A percentile compares a stretch with the other conserved stretches of the same genome.
Conservation (phyloP, 2,888 invertebrate genomes). For the Brassicogethes aeneus region DNA sequence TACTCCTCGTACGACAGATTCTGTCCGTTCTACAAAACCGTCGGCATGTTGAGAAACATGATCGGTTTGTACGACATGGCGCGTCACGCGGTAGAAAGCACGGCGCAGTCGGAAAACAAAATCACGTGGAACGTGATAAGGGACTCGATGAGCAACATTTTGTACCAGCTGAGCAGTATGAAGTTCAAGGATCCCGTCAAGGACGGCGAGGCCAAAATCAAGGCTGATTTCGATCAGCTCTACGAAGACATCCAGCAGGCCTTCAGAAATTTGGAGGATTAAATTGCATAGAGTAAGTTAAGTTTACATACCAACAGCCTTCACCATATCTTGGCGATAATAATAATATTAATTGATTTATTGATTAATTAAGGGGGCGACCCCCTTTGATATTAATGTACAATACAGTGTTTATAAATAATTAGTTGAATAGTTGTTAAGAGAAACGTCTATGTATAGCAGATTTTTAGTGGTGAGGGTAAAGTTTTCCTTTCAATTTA, state of each 20-base stretch:
- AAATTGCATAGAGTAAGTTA: constrained; percentile 37
- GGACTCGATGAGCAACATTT: constrained; percentile 91
- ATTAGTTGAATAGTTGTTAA: constrained; percentile 16
- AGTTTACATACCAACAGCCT: constrained; percentile 6
- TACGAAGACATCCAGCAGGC: constrained; percentile 95
- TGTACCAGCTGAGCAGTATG: constrained; percentile 97
- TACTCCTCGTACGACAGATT: constrained; percentile 92
- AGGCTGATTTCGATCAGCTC: constrained; percentile 92
- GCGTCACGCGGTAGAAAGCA: constrained; percentile 94
- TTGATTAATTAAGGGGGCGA: constrained; percentile 11
- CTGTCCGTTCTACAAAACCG: constrained; percentile 99
- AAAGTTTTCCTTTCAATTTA: constrained; percentile 18
- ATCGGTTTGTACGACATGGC: constrained; percentile 98
- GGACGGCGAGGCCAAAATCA: constrained; percentile 96
- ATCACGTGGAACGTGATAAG: constrained; percentile 97
- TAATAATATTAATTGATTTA: too few relatives aligned
- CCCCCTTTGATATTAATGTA: constrained; percentile 26
- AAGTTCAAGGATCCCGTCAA: constrained; percentile 99
- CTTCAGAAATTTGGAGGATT: constrained; percentile 98
- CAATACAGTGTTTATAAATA: constrained; percentile 20
- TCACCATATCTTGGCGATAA: constrained; percentile 4
- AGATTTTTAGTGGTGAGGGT: constrained; percentile 22
- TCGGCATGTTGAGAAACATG: constrained; percentile 97
- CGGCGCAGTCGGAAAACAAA: constrained; percentile 98
- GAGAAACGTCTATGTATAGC: constrained; percentile 6